A percentile compares a stretch with the other conserved stretches of the same genome.
These are phyloP conservation scores for Peromyscus attwateri DNA, from an alignment of 2,797 vertebrate genomes.

Conservation along the genomic window DNA sequence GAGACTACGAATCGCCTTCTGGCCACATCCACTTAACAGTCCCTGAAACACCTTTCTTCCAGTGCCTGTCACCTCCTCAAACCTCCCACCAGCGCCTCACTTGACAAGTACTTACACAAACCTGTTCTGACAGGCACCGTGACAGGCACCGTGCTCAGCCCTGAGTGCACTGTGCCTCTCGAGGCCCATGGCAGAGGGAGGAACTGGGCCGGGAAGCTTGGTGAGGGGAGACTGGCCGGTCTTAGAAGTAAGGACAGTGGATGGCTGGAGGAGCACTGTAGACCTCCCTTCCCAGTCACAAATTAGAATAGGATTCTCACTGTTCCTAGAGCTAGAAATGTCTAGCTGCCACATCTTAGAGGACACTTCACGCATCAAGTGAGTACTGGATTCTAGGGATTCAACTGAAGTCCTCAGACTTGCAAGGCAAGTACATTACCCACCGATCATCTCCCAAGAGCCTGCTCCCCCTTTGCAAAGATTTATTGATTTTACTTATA, in stretches of 20 bases:
- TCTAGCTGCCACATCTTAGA: not conserved
- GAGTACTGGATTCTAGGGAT: not conserved
- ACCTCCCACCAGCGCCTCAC: not conserved
- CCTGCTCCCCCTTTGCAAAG: not conserved
- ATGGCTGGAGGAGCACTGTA: rapidly evolving
- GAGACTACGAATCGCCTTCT: not conserved
- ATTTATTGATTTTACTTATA: not conserved
- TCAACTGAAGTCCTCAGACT: not conserved
- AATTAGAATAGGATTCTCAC: not conserved
- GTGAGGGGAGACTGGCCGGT: not conserved
- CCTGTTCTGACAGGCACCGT: too few species aligned
- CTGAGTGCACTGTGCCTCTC: not conserved
- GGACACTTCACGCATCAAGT: not conserved
- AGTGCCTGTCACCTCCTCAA: not conserved
- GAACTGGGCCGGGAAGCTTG: too few species aligned
- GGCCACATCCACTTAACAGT: not conserved
- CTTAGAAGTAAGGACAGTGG: not conserved
- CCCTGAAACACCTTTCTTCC: not conserved
- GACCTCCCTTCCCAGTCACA: not conserved
- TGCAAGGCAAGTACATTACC: not conserved
- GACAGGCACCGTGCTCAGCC: too few species aligned
- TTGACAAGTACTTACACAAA: not conserved
- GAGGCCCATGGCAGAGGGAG: not conserved
- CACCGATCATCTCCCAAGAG: not conserved
- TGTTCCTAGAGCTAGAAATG: not conserved